Evolutionary conservation across 2,888 invertebrate genomes (phyloP).

Genomic region (Cancer borealis): DNA sequence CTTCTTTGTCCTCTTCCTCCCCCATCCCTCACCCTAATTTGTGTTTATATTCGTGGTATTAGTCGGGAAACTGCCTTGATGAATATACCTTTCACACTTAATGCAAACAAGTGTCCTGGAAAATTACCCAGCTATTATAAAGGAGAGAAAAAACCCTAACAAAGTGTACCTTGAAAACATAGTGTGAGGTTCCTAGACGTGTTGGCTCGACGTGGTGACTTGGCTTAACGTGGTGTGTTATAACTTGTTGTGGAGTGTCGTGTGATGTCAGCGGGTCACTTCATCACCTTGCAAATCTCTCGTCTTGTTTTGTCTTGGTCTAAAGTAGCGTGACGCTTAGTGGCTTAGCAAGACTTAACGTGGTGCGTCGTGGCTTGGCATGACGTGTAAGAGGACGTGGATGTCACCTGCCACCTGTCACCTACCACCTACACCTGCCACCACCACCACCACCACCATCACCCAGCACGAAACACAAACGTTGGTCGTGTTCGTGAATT

Average conservation of each 20-base stretch:
- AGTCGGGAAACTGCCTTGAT: background rate
- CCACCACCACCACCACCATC: too few species aligned
- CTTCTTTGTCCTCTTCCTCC: too few species aligned
- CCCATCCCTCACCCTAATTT: too few species aligned
- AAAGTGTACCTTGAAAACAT: background rate
- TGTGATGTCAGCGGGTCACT: background rate
- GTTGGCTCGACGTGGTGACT: too few species aligned
- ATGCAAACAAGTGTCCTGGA: background rate
- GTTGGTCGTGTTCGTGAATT: too few species aligned
- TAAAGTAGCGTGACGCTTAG: background rate
- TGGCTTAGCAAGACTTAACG: background rate
- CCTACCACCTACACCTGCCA: too few species aligned
- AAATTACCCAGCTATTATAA: background rate
- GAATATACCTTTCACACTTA: background rate
- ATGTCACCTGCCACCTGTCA: too few species aligned
- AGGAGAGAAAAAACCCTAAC: background rate
- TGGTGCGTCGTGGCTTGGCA: background rate
- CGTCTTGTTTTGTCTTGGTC: background rate
- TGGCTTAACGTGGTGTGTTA: background rate
- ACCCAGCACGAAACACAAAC: background rate
- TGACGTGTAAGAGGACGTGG: too few species aligned
- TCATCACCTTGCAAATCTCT: background rate
- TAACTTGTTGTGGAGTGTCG: background rate
- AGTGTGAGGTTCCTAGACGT: background rate
- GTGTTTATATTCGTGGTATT: background rate